These are phyloP conservation scores for Chymomyza costata DNA, from an alignment of 1,140 invertebrate species.

Conservation along the genomic window DNA sequence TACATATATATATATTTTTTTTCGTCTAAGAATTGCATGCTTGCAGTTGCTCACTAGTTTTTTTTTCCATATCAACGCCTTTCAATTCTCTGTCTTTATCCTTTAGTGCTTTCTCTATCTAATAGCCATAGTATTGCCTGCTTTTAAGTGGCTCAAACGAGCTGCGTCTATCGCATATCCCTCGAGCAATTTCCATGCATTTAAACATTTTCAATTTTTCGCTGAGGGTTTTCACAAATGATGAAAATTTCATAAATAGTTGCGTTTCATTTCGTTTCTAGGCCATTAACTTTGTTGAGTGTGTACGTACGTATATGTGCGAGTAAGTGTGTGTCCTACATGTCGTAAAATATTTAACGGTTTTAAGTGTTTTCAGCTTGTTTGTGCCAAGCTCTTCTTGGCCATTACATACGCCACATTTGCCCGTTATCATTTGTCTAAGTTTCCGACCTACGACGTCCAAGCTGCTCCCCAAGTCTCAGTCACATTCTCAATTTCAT, in stretches of 20 bases:
- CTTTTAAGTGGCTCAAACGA: too few species aligned
- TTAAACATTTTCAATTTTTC: conserved; percentile 57
- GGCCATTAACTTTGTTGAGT: conserved; percentile 61
- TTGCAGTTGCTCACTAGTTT: too few species aligned
- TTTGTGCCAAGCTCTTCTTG: conserved; percentile 8
- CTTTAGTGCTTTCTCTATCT: too few species aligned
- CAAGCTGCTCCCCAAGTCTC: too few species aligned
- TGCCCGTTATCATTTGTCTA: conserved; percentile 40
- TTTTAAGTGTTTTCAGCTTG: conserved; percentile 51
- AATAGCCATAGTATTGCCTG: too few species aligned
- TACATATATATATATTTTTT: too few species aligned
- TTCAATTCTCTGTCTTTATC: conserved; percentile 12
- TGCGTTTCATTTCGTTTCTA: conserved; percentile 61
- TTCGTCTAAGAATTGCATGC: too few species aligned
- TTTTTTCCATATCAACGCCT: too few species aligned
- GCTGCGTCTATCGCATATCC: neutral
- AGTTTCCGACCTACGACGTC: conserved; percentile 20
- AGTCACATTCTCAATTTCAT: too few species aligned
- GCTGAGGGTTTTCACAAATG: conserved; percentile 45
- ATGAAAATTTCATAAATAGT: conserved; percentile 71
- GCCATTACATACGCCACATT: conserved; percentile 3
- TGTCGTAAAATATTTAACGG: conserved; percentile 69
- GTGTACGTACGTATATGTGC: conserved; percentile 1
- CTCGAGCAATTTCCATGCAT: conserved; percentile 61
- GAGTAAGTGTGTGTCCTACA: conserved; percentile 12